Evolutionary conservation across 2,113 vertebrate species (phyloP).

Genomic region (Podarcis raffonei): DNA sequence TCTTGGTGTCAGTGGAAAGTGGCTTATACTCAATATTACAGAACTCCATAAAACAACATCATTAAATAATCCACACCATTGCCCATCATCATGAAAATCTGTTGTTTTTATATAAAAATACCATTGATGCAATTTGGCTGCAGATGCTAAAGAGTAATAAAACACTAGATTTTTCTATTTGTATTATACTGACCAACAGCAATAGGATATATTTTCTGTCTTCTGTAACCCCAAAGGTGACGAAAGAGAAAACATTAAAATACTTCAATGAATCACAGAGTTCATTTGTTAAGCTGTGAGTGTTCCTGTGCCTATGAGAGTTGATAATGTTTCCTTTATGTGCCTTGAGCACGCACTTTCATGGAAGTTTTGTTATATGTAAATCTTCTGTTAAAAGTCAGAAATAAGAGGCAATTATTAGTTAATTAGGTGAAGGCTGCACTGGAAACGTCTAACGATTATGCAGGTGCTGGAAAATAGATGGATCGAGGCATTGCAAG

Average conservation of each 20-base stretch:
- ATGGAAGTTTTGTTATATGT: neutral
- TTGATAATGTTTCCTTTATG: neutral
- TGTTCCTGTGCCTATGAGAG: neutral
- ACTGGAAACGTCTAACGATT: neutral
- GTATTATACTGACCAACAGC: neutral
- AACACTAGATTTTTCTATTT: neutral
- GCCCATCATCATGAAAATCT: neutral
- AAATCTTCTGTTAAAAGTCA: neutral
- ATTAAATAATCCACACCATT: neutral
- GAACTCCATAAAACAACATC: neutral
- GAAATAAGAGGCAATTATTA: neutral
- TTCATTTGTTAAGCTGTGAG: neutral
- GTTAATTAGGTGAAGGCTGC: neutral
- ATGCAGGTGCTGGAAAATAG: conserved; percentile 1
- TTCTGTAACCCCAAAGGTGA: neutral
- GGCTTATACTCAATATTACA: neutral
- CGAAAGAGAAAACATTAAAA: neutral
- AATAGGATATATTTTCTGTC: neutral
- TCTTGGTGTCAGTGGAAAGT: neutral
- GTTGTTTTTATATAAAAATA: neutral
- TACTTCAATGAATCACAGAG: neutral
- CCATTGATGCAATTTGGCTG: neutral
- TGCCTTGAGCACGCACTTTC: neutral
- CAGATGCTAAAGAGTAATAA: neutral
- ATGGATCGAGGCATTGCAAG: neutral